Conservation (phyloP, 2,113 vertebrate species). For the Theropithecus gelada region DNA sequence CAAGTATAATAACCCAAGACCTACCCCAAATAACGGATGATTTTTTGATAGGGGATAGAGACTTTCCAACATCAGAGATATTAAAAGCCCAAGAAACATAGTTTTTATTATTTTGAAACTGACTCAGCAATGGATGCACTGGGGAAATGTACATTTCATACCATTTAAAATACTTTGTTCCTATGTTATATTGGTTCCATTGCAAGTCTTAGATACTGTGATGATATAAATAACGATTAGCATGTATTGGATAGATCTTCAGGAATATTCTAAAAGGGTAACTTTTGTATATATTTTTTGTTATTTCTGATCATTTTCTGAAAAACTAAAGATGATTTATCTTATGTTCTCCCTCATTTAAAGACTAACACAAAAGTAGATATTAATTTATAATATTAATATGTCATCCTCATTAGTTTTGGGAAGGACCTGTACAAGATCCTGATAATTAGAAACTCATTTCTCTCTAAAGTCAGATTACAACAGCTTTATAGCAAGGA, state of each 20-base stretch:
- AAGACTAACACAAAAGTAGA: not conserved
- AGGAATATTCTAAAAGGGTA: not conserved
- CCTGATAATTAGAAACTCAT: not conserved
- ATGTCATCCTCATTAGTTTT: not conserved
- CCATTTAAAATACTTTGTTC: conserved; percentile 41
- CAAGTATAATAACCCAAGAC: not conserved
- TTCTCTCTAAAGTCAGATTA: not conserved
- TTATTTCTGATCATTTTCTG: conserved; percentile 38
- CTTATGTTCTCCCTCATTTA: not conserved
- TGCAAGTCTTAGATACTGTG: conserved; percentile 38
- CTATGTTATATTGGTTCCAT: not conserved
- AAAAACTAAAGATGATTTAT: not conserved
- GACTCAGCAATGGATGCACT: not conserved
- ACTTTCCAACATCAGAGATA: not conserved
- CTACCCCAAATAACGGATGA: not conserved
- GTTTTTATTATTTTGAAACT: conserved; percentile 26
- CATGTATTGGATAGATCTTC: conserved; percentile 12
- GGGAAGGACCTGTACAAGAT: not conserved
- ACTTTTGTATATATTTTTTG: conserved; percentile 20
- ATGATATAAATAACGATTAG: conserved; percentile 63
- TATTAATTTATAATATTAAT: not conserved
- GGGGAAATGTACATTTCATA: conserved; percentile 33
- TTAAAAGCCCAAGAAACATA: not conserved
- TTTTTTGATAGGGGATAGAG: not conserved
- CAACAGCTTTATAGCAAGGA: not conserved